A percentile compares a stretch with the other conserved stretches of the same genome.
Conservation (phyloP, 2,888 invertebrate genomes). For the Stramonita haemastoma region DNA sequence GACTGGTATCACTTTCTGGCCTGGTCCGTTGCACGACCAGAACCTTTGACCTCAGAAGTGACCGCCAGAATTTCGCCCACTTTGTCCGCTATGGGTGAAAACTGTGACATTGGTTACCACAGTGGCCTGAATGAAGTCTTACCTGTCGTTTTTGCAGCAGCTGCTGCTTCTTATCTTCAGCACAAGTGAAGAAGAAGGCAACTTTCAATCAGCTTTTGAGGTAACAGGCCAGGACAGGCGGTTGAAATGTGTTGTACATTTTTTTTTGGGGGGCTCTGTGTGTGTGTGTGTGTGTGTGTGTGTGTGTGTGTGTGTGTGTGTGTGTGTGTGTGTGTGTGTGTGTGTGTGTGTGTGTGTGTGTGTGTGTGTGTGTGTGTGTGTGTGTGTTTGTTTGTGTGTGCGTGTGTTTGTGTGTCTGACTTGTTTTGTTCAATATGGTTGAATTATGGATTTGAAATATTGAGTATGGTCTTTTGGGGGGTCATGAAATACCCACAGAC, state of each 20-base stretch:
- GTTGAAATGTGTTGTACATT: not conserved
- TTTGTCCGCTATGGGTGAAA: too few relatives aligned
- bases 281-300: too few relatives aligned
- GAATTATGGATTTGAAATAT: too few relatives aligned
- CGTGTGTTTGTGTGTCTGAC: not conserved
- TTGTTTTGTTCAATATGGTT: too few relatives aligned
- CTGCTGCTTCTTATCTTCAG: not conserved
- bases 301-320: too few relatives aligned
- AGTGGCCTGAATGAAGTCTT: not conserved
- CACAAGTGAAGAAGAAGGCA: not conserved
- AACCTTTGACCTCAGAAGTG: not conserved
- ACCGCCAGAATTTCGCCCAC: not conserved
- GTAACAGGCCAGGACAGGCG: not conserved
- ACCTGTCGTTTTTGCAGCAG: not conserved
- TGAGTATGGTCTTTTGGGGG: too few relatives aligned
- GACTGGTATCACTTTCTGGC: not conserved
- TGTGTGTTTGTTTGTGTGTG: not conserved
- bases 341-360: too few relatives aligned
- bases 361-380: not conserved
- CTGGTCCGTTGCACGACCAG: not conserved
- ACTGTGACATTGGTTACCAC: too few relatives aligned
- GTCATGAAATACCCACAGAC: too few relatives aligned
- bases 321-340: too few relatives aligned
- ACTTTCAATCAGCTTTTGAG: too few relatives aligned
- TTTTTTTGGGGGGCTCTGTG: not conserved